Conservation (phyloP, 1,140 invertebrate genomes). For the Sminthurinus signatus region DNA sequence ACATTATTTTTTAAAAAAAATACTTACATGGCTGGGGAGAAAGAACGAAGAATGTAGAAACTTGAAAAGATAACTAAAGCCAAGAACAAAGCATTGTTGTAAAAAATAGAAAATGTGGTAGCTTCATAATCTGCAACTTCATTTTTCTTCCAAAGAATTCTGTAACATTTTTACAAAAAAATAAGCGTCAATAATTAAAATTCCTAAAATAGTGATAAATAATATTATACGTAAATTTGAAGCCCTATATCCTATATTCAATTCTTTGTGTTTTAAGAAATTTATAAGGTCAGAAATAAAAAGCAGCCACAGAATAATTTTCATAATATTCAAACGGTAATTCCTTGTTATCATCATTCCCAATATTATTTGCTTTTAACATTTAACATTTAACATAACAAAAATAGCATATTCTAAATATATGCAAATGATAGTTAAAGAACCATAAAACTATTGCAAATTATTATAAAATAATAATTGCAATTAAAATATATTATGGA, state of each 20-base stretch:
- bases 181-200: conserved; percentile 18
- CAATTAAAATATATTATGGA: too few relatives aligned
- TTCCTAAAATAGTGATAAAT: conserved; percentile 2
- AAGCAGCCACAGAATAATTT: conserved; percentile 15
- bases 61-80: conserved; percentile 89
- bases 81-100: conserved; percentile 96
- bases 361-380: not conserved
- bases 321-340: conserved; percentile 16
- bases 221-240: not conserved
- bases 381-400: not conserved
- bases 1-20: not conserved
- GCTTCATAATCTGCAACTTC: conserved; percentile 99
- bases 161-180: conserved; percentile 18
- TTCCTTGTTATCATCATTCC: conserved; percentile 13
- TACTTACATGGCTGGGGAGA: conserved; percentile 75
- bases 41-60: conserved; percentile 86
- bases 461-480: conserved; percentile 23
- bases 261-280: too few relatives aligned
- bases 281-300: not conserved
- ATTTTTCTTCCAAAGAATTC: conserved; percentile 96
- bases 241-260: too few relatives aligned
- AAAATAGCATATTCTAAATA: not conserved
- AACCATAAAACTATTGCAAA: too few relatives aligned
- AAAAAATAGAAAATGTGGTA: conserved; percentile 97
- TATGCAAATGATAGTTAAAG: not conserved